phyloP scores from a whole-genome alignment of 2,888 invertebrate genomes.

The Drosophila fulvimacula region DNA sequence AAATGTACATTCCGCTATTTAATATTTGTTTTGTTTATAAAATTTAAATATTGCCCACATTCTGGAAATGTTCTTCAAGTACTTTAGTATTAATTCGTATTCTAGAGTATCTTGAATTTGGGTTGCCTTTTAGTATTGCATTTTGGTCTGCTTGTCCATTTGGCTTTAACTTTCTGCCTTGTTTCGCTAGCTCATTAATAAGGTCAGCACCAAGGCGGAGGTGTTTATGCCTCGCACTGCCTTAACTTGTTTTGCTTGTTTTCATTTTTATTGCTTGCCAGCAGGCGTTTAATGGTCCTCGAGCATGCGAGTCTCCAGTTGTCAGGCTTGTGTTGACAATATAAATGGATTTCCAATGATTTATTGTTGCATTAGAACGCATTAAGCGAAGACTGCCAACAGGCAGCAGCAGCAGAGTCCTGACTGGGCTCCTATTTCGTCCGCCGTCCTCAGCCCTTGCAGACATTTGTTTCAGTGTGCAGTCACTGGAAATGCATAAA shows the following conservation, averaged over 20 bases:
- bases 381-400: constrained; percentile 54
- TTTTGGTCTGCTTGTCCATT: background rate
- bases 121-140: background rate
- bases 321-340: constrained; percentile 80
- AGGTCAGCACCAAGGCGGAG: constrained; percentile 46
- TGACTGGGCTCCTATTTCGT: constrained; percentile 1
- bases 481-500: constrained; percentile 77
- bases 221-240: constrained; percentile 68
- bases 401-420: background rate
- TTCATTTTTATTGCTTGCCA: constrained; percentile 62
- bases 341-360: constrained; percentile 83
- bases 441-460: background rate
- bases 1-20: too few relatives aligned
- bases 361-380: constrained; percentile 83
- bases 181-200: constrained; percentile 44
- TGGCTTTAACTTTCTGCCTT: constrained; percentile 38
- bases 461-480: constrained; percentile 68
- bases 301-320: constrained; percentile 54
- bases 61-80: too few relatives aligned
- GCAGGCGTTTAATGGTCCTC: constrained; percentile 62
- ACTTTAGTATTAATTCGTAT: background rate
- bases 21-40: too few relatives aligned
- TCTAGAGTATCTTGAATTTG: background rate
- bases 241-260: constrained; percentile 50
- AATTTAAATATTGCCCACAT: too few relatives aligned